Evolutionary conservation across 1,140 invertebrate species (phyloP).

Genomic region (Lasioglossum baleicum): DNA sequence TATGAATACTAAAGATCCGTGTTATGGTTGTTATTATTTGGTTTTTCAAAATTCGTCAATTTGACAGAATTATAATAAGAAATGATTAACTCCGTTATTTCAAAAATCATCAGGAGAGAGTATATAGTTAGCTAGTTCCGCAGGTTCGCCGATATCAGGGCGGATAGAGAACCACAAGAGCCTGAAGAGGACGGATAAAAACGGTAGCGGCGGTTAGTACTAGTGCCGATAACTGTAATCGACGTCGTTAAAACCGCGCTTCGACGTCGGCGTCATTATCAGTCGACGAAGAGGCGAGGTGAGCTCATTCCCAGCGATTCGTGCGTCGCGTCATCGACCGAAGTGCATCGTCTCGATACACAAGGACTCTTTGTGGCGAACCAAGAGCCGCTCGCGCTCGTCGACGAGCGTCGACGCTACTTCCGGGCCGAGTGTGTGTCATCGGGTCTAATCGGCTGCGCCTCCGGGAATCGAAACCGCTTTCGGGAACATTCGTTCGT

Average conservation of each 20-base stretch:
- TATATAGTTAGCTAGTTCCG: no score
- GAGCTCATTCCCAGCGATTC: constrained; percentile 28
- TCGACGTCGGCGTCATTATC: constrained; percentile 13
- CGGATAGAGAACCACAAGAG: no score
- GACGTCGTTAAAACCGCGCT: neutral
- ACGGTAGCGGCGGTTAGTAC: neutral
- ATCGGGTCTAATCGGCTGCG: constrained; percentile 51
- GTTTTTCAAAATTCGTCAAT: no score
- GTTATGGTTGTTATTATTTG: no score
- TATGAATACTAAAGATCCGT: no score
- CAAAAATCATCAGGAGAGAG: no score
- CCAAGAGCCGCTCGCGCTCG: neutral
- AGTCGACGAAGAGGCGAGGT: constrained; percentile 35
- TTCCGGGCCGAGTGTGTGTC: constrained; percentile 35
- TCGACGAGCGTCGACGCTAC: neutral
- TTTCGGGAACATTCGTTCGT: constrained; percentile 27
- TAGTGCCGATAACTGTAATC: constrained; percentile 17
- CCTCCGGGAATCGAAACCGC: constrained; percentile 50
- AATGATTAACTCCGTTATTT: no score
- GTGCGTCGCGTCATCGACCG: constrained; percentile 13
- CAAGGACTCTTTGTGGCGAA: constrained; percentile 17
- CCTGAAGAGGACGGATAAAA: neutral
- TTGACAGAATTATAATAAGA: no score
- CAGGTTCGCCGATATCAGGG: no score
- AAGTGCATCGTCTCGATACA: constrained; percentile 2